Conservation (phyloP, 2,888 invertebrate genomes). For the Protonemura montana region DNA sequence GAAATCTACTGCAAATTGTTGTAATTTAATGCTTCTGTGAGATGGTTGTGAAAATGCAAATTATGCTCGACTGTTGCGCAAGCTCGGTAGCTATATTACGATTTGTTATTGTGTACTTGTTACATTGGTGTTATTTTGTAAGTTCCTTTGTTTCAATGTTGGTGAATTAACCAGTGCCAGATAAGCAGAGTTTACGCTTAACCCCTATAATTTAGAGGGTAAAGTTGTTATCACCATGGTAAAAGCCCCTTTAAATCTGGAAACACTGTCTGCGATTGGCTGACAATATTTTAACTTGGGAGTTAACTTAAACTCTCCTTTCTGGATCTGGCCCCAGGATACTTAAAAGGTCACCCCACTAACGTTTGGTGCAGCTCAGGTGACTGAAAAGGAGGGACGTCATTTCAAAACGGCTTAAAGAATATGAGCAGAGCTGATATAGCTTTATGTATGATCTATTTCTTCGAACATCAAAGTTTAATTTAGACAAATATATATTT, state of each 20-base stretch:
- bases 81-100: background rate
- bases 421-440: background rate
- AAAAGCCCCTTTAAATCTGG: no score
- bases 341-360: background rate
- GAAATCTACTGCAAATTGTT: background rate
- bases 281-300: no score
- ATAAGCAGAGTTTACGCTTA: no score
- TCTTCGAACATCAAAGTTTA: background rate
- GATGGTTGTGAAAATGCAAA: conserved; percentile 12
- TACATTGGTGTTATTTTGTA: background rate
- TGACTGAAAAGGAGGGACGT: background rate
- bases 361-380: background rate
- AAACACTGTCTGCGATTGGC: no score
- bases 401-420: background rate
- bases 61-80: background rate
- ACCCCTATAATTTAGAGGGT: no score
- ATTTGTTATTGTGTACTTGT: background rate
- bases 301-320: no score
- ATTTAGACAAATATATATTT: background rate
- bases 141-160: conserved; percentile 7
- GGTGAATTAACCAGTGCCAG: no score
- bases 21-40: background rate
- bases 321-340: background rate
- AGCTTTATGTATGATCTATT: no score
- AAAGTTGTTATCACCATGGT: no score